Base-by-base conservation (phyloP, 2,797 vertebrate genomes). In the Pelochelys cantorii region DNA sequence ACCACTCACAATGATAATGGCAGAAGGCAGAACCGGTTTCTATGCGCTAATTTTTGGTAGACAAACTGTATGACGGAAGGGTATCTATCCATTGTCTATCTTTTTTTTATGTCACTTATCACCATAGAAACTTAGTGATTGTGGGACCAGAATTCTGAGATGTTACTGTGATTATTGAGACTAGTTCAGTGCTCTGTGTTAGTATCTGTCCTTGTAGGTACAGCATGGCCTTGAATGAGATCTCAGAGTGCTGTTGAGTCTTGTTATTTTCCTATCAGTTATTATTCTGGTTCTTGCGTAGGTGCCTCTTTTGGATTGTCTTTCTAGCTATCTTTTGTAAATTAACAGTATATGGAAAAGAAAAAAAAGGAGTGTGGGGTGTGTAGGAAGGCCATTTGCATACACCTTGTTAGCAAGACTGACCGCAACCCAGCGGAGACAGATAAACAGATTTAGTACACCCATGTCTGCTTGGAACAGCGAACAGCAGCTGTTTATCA, bases 401-500 rank as follows among this genome's bases (percentile, higher is more conserved):
- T 59, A 79, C 89, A 92, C 95, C 95, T 97, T 96, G 96, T 97
- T 53, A 83, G 88, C 92, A 84, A 93, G 92, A 91, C 94, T 95
- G 92, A 87, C 93, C 88, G 89, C 85, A 90, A 55, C 84, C 7
- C 78, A 92, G 94, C 68, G 0, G 48, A 97, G 94, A 91, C 83
- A 93, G 93, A 96, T 96, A 96, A 97, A 85, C 92, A 82, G 89
- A 93, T 86, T 59, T 79, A 22, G 34, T 71, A 55, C 29, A 87
- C 48, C 75, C 11, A 92, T 89, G 94, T 86, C 94, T 96, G 94
- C 87, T 92, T 95, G 94, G 95, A 97, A 96, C 95, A 97, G 96
- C 89, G 97, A 96, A 93, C 94, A 96, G 92, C 95, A 95, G 93
- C 97, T 97, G 95, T 96, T 97, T 96, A 96, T 97, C 95, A 96